Conservation (phyloP, 1,140 invertebrate genomes). For the Caligus rogercresseyi region DNA sequence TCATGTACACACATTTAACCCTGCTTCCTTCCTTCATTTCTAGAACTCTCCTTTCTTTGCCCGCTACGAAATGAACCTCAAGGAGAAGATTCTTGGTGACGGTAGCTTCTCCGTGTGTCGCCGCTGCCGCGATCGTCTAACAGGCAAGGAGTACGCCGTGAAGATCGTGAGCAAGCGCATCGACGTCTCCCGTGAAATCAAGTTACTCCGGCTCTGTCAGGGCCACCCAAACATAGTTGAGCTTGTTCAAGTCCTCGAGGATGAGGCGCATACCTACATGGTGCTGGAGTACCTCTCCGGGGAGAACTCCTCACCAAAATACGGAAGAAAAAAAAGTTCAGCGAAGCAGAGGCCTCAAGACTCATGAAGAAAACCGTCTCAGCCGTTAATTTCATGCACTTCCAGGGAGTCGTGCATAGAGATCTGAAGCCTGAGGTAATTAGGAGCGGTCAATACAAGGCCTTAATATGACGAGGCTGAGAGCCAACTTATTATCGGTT, state of each 20-base stretch:
- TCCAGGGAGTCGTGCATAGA: slow-evolving; percentile 56
- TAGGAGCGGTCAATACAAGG: too few species aligned
- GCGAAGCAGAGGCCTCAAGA: slow-evolving; percentile 44
- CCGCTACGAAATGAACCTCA: slow-evolving; percentile 52
- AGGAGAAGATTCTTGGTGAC: slow-evolving; percentile 53
- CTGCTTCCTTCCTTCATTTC: slow-evolving; percentile 25
- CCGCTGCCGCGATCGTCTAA: slow-evolving; percentile 51
- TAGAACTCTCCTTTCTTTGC: slow-evolving; percentile 70
- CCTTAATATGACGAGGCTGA: neutral
- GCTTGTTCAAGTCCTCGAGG: slow-evolving; percentile 49
- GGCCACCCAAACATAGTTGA: slow-evolving; percentile 74
- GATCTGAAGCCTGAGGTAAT: slow-evolving; percentile 77
- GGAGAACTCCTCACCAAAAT: slow-evolving; percentile 63
- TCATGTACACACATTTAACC: slow-evolving; percentile 21
- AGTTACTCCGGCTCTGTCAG: slow-evolving; percentile 56
- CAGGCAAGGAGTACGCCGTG: slow-evolving; percentile 59
- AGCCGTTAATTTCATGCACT: slow-evolving; percentile 64
- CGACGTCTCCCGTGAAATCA: slow-evolving; percentile 55
- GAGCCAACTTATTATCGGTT: neutral
- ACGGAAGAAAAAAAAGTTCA: slow-evolving; percentile 43
- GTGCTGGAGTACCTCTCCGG: slow-evolving; percentile 68
- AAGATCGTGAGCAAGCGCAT: slow-evolving; percentile 69
- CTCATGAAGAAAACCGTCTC: slow-evolving; percentile 58
- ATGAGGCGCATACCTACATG: slow-evolving; percentile 50
- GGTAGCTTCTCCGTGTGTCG: slow-evolving; percentile 76